Percentiles rank a stretch among this genome's conserved stretches.
Conservation (phyloP, 2,888 invertebrate species). For the Troilus luridus region DNA sequence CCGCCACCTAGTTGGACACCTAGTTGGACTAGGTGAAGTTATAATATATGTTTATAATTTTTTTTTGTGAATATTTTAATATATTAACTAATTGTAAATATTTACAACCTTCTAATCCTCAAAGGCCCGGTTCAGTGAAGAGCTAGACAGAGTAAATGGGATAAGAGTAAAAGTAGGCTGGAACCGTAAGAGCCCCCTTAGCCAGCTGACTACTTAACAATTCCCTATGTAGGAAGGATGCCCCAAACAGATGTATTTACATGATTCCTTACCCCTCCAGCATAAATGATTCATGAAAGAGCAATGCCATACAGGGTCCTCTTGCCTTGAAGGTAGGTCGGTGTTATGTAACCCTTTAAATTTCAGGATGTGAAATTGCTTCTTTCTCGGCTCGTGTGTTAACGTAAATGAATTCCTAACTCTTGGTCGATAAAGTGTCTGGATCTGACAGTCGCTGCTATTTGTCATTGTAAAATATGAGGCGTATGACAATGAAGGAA, state of each 20-base stretch:
- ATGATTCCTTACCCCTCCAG: not conserved
- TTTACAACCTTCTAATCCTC: no score
- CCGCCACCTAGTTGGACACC: no score
- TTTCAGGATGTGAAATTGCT: not conserved
- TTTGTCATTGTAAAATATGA: not conserved
- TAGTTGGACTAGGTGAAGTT: no score
- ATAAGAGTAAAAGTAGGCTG: not conserved
- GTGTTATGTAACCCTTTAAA: constrained; percentile 37
- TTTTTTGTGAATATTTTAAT: no score
- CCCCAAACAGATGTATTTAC: constrained; percentile 9
- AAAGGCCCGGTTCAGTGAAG: not conserved
- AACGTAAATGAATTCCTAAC: constrained; percentile 15
- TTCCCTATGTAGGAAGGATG: not conserved
- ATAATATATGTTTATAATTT: no score
- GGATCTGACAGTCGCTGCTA: not conserved
- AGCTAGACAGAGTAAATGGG: not conserved
- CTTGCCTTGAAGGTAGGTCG: not conserved
- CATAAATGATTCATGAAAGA: constrained; percentile 31
- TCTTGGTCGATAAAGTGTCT: not conserved
- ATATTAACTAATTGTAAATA: no score
- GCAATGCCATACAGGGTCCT: not conserved
- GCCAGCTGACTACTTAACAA: constrained; percentile 11
- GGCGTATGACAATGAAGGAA: not conserved
- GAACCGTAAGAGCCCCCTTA: not conserved
- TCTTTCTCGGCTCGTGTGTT: not conserved